Base-by-base conservation (phyloP, 2,113 vertebrate species). In the Pholis gunnellus region DNA sequence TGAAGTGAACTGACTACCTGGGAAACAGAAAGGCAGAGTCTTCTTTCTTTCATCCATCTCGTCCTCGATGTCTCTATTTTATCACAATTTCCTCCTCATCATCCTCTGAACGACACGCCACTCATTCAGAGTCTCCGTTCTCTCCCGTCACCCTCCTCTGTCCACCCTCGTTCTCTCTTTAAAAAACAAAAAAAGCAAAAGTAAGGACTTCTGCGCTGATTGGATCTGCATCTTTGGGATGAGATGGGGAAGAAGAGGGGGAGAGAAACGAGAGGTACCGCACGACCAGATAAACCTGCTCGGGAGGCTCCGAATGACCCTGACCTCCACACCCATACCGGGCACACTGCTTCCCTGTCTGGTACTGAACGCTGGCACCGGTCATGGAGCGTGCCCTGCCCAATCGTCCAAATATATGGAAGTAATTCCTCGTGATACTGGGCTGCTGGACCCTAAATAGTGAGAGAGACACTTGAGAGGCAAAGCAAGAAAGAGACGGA, bases 121-220 rank as follows among this genome's bases (percentile, higher is more conserved):
- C 75, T 88, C 78, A 68, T 68, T 88, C 86, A 7, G 20, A 10
- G 31, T 65, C 20, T 36, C 44, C 63, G n/a, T 66, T 72, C 27
- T 54, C 13, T 27, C 40, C 60, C 54, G 9, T 29, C 29, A 6
- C 27, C 34, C n/a, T 42, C 29, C 75, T 57, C 0, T 72, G 60
- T 69, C 72, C 27, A 38, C 42, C 64, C 57, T 63, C 18, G 46
- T 76, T 74, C 17, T 20, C 11, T 38, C 42, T 74, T 64, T 70
- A n/a, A 82, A 66, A 44, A 3, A 2, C 29, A 63, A 71, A 52
- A 60, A 71, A 52, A 85, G 85, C 79, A 40, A 63, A 90, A 84
- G 86, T 84, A 89, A 91, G 89, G 88, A 82, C 79, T 91, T 79
- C 75, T 89, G 83, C 72, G 84, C 83, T 88, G 87, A 91, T 81